Conservation (phyloP, 2,113 vertebrate genomes). For the Perca flavescens region DNA sequence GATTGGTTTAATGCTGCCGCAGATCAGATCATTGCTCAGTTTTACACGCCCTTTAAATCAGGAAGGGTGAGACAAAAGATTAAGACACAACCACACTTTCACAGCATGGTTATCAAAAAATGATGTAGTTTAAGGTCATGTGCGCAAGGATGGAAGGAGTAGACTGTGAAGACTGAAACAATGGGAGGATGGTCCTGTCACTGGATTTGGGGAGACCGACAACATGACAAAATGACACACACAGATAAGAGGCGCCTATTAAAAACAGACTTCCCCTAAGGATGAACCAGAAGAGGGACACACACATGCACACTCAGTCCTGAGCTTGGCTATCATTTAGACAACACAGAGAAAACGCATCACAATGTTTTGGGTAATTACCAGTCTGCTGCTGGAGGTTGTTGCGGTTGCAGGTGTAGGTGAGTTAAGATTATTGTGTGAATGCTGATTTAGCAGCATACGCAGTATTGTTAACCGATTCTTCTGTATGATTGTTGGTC, state of each 20-base stretch:
- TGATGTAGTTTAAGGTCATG: not conserved
- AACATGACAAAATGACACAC: slow-evolving; percentile 44
- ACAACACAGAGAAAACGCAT: not conserved
- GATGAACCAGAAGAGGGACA: slow-evolving; percentile 20
- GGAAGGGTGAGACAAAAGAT: not conserved
- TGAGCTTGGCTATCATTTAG: not conserved
- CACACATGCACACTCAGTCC: not conserved
- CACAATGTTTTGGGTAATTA: slow-evolving; percentile 66
- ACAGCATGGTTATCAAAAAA: not conserved
- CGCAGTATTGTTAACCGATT: no score
- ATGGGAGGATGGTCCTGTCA: slow-evolving; percentile 79
- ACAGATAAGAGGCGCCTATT: slow-evolving; percentile 64
- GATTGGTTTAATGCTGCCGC: slow-evolving; percentile 18
- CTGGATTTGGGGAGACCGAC: slow-evolving; percentile 38
- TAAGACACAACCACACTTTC: slow-evolving; percentile 1
- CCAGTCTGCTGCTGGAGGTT: slow-evolving; percentile 53
- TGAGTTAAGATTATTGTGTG: slow-evolving; percentile 59
- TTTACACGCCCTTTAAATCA: not conserved
- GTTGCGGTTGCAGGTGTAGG: slow-evolving; percentile 60
- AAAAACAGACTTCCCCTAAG: slow-evolving; percentile 28
- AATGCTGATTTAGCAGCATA: no score
- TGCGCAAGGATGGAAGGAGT: slow-evolving; percentile 10
- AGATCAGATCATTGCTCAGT: slow-evolving; percentile 24
- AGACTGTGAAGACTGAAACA: slow-evolving; percentile 63
- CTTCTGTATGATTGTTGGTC: no score